Conservation (phyloP, 2,888 invertebrate genomes). For the Tenodera sinensis region DNA sequence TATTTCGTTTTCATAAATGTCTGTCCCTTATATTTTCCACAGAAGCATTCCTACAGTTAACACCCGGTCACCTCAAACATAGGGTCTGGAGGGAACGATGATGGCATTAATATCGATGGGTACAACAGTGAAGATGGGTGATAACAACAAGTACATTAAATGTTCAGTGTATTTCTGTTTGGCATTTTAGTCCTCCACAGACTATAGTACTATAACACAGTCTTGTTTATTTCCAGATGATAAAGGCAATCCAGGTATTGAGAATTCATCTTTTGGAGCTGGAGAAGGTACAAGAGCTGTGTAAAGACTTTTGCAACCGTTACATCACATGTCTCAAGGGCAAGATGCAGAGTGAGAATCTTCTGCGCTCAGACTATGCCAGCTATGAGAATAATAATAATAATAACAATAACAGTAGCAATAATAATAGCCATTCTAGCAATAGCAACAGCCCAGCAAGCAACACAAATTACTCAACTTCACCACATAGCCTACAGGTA, state of each 20-base stretch:
- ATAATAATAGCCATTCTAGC: slow-evolving; percentile 32
- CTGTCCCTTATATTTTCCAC: too few species aligned
- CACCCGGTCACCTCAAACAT: too few species aligned
- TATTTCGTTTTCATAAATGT: too few species aligned
- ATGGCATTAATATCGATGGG: too few species aligned
- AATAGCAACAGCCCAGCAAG: slow-evolving; percentile 39
- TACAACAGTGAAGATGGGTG: too few species aligned
- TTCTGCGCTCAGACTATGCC: slow-evolving; percentile 72
- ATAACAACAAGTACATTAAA: too few species aligned
- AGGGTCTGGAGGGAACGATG: too few species aligned
- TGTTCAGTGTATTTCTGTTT: background rate
- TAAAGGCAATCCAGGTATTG: slow-evolving; percentile 84
- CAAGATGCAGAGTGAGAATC: slow-evolving; percentile 85
- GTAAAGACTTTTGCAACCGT: slow-evolving; percentile 90
- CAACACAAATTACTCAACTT: slow-evolving; percentile 36
- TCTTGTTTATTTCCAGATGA: slow-evolving; percentile 58
- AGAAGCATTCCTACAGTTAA: too few species aligned
- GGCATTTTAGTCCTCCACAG: slow-evolving; percentile 19
- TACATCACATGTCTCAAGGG: slow-evolving; percentile 89
- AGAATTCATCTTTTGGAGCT: slow-evolving; percentile 88
- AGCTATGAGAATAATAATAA: slow-evolving; percentile 38
- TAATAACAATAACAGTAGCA: slow-evolving; percentile 37
- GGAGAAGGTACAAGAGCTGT: slow-evolving; percentile 91
- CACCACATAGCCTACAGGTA: slow-evolving; percentile 35
- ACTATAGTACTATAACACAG: too few species aligned